These are phyloP conservation scores for Mnemiopsis leidyi DNA, from an alignment of 37 sponge, comb jelly and placozoan species.

Conservation along the genomic window DNA sequence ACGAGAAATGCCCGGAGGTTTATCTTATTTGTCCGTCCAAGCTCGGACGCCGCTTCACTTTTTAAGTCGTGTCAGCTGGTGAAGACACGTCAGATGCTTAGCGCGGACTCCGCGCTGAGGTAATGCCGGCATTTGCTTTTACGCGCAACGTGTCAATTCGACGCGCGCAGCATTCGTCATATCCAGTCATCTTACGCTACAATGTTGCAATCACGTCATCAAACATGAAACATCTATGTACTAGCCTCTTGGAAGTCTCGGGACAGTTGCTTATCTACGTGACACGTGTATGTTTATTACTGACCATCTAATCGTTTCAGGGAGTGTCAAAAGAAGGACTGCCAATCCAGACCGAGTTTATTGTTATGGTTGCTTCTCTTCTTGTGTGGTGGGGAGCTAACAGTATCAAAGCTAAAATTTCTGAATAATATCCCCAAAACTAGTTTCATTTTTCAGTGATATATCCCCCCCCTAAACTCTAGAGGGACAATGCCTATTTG, in stretches of 20 bases:
- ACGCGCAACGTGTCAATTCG: background rate
- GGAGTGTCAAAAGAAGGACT: constrained; percentile 38
- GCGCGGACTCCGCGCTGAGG: constrained; percentile 2
- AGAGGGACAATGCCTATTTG: background rate
- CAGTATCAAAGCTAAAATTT: constrained; percentile 48
- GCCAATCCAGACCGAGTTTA: constrained; percentile 33
- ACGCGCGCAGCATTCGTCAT: constrained; percentile 16
- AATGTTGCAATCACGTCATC: background rate
- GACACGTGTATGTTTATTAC: too few relatives aligned
- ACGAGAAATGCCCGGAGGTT: too few relatives aligned
- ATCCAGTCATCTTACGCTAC: background rate
- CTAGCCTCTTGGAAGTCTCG: too few relatives aligned
- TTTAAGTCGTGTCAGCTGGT: background rate
- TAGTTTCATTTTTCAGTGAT: background rate
- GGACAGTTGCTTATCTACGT: too few relatives aligned
- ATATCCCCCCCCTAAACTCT: background rate
- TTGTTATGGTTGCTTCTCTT: constrained; percentile 12
- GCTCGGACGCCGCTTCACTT: background rate
- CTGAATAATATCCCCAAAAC: background rate
- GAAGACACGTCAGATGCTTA: background rate
- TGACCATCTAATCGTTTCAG: background rate
- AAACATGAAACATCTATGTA: too few relatives aligned
- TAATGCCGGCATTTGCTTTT: background rate
- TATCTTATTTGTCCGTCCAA: background rate
- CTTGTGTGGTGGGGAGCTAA: constrained; percentile 61